These are phyloP conservation scores for Epicauta chinensis DNA, from an alignment of 1,140 invertebrate genomes.

Conservation along the genomic window DNA sequence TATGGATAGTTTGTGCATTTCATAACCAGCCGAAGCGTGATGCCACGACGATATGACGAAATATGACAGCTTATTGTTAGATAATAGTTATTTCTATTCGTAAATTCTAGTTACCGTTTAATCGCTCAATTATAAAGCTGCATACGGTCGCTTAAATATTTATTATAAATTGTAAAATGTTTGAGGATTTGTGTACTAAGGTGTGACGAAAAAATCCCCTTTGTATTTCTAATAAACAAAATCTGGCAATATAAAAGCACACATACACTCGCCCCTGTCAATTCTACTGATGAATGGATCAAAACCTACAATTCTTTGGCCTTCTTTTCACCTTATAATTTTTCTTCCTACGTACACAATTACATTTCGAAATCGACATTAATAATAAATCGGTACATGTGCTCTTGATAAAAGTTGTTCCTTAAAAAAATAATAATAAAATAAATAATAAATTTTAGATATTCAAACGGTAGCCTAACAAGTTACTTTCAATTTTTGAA, in stretches of 20 bases:
- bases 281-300: constrained; percentile 11
- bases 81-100: background rate
- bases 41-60: constrained; percentile 16
- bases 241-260: constrained; percentile 7
- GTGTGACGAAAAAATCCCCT: too few species aligned
- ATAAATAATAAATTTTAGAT: too few species aligned
- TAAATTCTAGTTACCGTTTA: too few species aligned
- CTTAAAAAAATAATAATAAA: too few species aligned
- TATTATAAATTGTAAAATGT: too few species aligned
- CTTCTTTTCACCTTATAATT: constrained; percentile 4
- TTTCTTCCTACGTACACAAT: constrained; percentile 13
- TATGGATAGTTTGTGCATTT: constrained; percentile 20
- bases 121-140: too few species aligned
- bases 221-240: background rate
- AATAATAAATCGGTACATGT: constrained; percentile 7
- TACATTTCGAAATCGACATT: constrained; percentile 12
- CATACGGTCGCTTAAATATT: too few species aligned
- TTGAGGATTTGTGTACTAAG: too few species aligned
- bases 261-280: constrained; percentile 8
- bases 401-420: background rate
- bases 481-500: too few species aligned
- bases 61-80: constrained; percentile 19
- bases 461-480: too few species aligned
- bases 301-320: constrained; percentile 14
- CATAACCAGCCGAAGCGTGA: constrained; percentile 9